Evolutionary conservation across 1,140 invertebrate genomes (phyloP).

Genomic region (Orussus abietinus): DNA sequence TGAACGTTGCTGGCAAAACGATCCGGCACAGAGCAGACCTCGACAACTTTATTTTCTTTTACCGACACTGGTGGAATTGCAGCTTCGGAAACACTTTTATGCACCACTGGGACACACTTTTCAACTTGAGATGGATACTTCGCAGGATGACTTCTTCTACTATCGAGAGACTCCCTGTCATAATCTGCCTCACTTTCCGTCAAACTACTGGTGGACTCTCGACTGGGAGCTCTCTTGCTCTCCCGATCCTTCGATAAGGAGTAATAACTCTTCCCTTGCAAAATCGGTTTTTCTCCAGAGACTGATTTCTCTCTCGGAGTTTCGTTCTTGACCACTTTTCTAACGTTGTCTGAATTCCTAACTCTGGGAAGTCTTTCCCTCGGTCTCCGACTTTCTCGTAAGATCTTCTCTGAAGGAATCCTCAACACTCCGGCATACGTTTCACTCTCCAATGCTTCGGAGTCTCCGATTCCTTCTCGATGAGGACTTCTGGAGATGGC

Average conservation of each 20-base stretch:
- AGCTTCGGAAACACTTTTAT: neutral
- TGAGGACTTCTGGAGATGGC: too few relatives aligned
- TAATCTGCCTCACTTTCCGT: too few relatives aligned
- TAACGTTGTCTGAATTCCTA: slow-evolving; percentile 5
- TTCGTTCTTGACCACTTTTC: neutral
- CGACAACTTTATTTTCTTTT: slow-evolving; percentile 22
- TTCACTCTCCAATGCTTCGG: slow-evolving; percentile 20
- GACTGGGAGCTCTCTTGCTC: too few relatives aligned
- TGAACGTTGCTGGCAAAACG: too few relatives aligned
- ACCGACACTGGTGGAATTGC: slow-evolving; percentile 17
- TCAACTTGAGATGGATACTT: too few relatives aligned
- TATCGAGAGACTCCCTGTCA: too few relatives aligned
- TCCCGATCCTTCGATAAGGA: too few relatives aligned
- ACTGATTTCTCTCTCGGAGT: slow-evolving; percentile 7
- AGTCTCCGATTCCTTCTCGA: too few relatives aligned
- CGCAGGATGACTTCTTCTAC: too few relatives aligned
- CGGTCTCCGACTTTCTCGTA: slow-evolving; percentile 4
- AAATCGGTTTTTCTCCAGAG: slow-evolving; percentile 5
- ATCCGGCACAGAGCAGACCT: too few relatives aligned
- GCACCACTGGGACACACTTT: neutral
- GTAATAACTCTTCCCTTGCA: neutral
- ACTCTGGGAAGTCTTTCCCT: slow-evolving; percentile 5
- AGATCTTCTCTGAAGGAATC: slow-evolving; percentile 17
- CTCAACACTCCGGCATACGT: slow-evolving; percentile 24
- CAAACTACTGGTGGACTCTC: too few relatives aligned